phyloP scores from a whole-genome alignment of 2,113 vertebrate genomes.

The Xyrauchen texanus region DNA sequence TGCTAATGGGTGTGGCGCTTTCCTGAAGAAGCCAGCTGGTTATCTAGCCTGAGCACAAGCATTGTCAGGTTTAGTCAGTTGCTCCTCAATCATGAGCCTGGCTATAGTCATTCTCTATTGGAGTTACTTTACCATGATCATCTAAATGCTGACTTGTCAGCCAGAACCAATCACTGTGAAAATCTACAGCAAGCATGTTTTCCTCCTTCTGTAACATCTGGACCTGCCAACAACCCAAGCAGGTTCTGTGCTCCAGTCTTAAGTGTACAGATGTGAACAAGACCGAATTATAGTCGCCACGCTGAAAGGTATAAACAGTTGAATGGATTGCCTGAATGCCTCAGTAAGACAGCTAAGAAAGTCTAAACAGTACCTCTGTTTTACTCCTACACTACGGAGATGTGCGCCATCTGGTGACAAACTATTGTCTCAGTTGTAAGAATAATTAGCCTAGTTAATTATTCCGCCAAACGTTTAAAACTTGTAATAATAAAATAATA shows the following conservation, averaged over 20 bases:
- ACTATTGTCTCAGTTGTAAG: background rate
- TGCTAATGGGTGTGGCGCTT: conserved; percentile 12
- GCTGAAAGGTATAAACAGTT: background rate
- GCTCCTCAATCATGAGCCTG: too few relatives aligned
- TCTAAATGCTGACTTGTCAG: background rate
- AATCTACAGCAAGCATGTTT: background rate
- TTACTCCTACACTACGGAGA: background rate
- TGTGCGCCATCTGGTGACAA: conserved; percentile 14
- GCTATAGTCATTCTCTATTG: too few relatives aligned
- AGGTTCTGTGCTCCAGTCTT: background rate
- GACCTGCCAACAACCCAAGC: background rate
- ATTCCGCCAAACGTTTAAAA: too few relatives aligned
- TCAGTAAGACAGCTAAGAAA: background rate
- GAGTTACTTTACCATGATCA: background rate
- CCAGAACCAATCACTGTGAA: background rate
- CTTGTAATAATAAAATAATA: background rate
- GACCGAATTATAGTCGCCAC: background rate
- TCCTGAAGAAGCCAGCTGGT: conserved; percentile 11
- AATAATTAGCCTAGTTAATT: background rate
- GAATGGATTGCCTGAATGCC: background rate
- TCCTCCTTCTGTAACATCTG: background rate
- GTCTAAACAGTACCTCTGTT: background rate
- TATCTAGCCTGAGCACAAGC: conserved; percentile 10
- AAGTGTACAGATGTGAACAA: background rate
- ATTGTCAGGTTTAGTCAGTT: background rate